Percentiles rank a stretch among this genome's conserved stretches.
Conservation (phyloP, 2,113 vertebrate species). For the Hypocryptadius cinnamomeus region DNA sequence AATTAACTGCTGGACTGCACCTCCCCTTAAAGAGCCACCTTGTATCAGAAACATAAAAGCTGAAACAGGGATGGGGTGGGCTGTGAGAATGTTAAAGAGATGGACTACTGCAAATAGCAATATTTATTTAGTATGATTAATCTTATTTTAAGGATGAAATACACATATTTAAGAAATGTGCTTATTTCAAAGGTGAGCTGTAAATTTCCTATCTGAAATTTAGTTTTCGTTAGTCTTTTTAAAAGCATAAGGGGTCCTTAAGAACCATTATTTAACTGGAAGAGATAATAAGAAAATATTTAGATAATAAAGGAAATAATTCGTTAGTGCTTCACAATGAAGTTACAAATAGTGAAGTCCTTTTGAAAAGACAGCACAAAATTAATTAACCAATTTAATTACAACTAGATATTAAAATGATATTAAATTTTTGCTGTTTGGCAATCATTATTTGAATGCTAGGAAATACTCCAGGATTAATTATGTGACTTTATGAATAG, state of each 20-base stretch:
- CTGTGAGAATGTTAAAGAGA: background rate
- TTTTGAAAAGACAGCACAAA: background rate
- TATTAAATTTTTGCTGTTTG: background rate
- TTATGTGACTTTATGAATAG: background rate
- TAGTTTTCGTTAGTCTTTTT: background rate
- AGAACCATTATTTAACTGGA: background rate
- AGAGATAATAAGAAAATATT: background rate
- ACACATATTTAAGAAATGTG: background rate
- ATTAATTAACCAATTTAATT: background rate
- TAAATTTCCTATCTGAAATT: background rate
- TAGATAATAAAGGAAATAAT: background rate
- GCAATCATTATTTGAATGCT: background rate
- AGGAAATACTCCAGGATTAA: background rate
- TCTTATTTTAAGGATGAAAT: background rate
- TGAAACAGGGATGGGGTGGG: fast-evolving
- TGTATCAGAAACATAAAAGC: background rate
- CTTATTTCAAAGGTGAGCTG: background rate
- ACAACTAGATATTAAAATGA: background rate
- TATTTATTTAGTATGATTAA: background rate
- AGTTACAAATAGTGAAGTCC: background rate
- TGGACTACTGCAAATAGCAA: background rate
- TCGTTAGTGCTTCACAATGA: background rate
- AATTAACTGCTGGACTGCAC: background rate
- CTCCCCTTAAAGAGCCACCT: background rate
- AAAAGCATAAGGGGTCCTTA: background rate